Evolutionary conservation across 2,113 vertebrate species (phyloP), one percentile per base, ranked within the genome.

Genomic region (Sapayoa aenigma): DNA sequence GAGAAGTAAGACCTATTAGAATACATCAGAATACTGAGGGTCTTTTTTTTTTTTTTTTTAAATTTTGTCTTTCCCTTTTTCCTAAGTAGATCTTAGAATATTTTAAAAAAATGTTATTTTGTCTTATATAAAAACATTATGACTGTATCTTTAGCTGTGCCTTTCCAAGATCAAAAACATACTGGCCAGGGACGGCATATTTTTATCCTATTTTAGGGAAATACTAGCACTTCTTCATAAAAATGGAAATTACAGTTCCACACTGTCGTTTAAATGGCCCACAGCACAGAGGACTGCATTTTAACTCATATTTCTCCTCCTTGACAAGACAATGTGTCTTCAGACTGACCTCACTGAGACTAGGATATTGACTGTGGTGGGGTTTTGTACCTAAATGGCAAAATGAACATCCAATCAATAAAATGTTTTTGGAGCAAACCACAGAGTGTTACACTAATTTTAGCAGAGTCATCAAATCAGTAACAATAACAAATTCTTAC

Each of bases 401-500:
- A 56, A 81, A 93, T 78, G 92, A 90, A 79, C 37, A 72, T 68
- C 53, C 12, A 27, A 59, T 95, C 93, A 84, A 92, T 94, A 69
- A 14, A 46, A 71, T 33, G 25, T 78, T 95, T 92, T 94, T 88
- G 93, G 53, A 90, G 47, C 6, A 92, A 95, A 90, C 69, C 56
- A 2, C 78, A 58, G 31, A 59, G 5, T 73, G 30, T 94, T 46
- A 77, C 39, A 72, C 31, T 93, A 42, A 65, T 93, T 94, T 95
- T 86, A 93, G 58, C 73, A 94, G 42, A 89, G 81, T 94, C 58
- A 65, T 90, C 86, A 89, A 63, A 87, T 86, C 82, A 81, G 89
- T 79, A 93, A 39, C 53, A 92, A 17, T 89, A 92, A 80, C 28
- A 76, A 76, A 72, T 86, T 89, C 91, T 97, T 96, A 35, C 50